Evolutionary conservation across 2,888 invertebrate genomes (phyloP), one percentile per base, ranked within the genome.

Genomic region (Nemotelus pantherinus): DNA sequence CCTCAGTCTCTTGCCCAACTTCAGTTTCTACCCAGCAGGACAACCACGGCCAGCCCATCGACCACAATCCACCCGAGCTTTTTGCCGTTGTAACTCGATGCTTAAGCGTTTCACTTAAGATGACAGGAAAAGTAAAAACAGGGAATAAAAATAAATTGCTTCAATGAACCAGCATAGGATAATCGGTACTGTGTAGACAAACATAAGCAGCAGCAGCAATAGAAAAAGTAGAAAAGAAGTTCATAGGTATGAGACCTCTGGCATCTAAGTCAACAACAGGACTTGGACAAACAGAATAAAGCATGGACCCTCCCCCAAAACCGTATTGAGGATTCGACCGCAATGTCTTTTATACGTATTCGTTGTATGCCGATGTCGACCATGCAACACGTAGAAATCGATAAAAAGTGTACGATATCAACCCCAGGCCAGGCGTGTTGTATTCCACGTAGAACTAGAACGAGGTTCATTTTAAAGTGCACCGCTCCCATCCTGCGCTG

Each of bases 101-200:
- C 74, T 74, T 74, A 74, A 74, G 74, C 74, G 74, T 74, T 70
- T 74, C 74, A 60, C 60, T 74, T 74, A 74, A 74, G 74, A 74
- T 74, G 74, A 74, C 60, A 74, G 74, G 74, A 76, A 76, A 76
- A 76, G 65, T 55, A 65, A 76, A 76, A 64, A 65, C 65, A 53
- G 76, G 55, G 55, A 76, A 76, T 76, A 76, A 64, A 76, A 76
- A 76, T 76, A 76, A 76, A 76, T 76, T 76, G 76, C 76, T 76
- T 76, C 65, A 76, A 76, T 65, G 64, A 76, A 65, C 64, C 65
- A 55, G 44, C 76, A 47, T 47, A 76, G 65, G 55, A 76, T 76
- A 76, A 60, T 64, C 65, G 65, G 65, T 76, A 55, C 64, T 7
- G 53, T n/a, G 74, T 25, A 63, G 44, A 67, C n/a, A 47, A 67